phyloP scores from a whole-genome alignment of 2,113 vertebrate species.

The Chamaea fasciata region DNA sequence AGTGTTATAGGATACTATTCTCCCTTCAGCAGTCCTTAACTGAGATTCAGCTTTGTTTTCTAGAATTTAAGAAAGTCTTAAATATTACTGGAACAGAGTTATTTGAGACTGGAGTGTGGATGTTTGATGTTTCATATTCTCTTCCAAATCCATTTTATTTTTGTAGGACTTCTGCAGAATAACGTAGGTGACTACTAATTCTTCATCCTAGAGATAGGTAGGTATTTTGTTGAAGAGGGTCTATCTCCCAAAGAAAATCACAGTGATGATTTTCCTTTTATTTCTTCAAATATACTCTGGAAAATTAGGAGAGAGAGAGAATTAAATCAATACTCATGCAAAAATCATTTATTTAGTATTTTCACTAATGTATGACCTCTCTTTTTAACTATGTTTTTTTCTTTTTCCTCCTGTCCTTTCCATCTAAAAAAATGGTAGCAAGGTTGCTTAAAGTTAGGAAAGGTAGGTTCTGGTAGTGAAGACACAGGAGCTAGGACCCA shows the following conservation, averaged over 20 bases:
- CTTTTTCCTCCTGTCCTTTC: background rate
- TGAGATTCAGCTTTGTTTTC: slow-evolving; percentile 43
- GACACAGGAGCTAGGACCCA: background rate
- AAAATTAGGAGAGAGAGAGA: background rate
- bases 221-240: background rate
- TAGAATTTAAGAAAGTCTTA: slow-evolving; percentile 13
- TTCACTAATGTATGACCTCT: background rate
- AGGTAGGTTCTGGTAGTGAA: background rate
- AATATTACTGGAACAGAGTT: background rate
- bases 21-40: slow-evolving; percentile 29
- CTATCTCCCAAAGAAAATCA: background rate
- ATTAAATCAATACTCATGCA: background rate
- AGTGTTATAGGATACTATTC: slow-evolving; percentile 2
- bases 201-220: background rate
- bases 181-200: background rate
- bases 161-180: background rate
- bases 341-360: background rate
- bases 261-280: background rate
- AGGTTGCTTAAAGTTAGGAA: background rate
- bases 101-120: background rate
- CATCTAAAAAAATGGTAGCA: background rate
- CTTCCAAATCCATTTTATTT: background rate
- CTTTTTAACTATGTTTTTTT: background rate
- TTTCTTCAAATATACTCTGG: background rate
- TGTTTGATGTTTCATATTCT: background rate